These are phyloP conservation scores for Agrypnia vestita DNA, from an alignment of 1,140 invertebrate genomes.

Conservation along the genomic window DNA sequence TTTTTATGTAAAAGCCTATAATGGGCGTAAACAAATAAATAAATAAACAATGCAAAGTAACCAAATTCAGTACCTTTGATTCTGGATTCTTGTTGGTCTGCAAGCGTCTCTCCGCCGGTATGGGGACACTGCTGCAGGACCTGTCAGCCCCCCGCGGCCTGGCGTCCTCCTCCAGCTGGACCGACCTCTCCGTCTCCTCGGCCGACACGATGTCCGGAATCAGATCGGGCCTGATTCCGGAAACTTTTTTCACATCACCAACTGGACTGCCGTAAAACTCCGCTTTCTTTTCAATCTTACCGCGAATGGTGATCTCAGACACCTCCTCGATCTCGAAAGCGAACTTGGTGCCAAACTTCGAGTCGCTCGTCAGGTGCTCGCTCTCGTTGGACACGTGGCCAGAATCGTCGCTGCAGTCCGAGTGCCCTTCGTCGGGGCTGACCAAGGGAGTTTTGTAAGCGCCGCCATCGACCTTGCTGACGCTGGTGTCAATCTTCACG, in stretches of 20 bases:
- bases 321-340: neutral
- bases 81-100: slow-evolving; percentile 40
- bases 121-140: neutral
- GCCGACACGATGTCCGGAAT: slow-evolving; percentile 18
- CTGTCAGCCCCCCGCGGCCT: slow-evolving; percentile 14
- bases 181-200: neutral
- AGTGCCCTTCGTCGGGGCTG: slow-evolving; percentile 68
- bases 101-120: slow-evolving; percentile 37
- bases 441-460: slow-evolving; percentile 44
- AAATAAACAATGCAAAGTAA: too few relatives aligned
- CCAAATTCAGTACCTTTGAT: slow-evolving; percentile 43
- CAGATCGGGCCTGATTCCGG: slow-evolving; percentile 31
- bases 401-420: slow-evolving; percentile 81
- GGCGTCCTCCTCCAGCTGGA: neutral
- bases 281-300: neutral
- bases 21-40: too few relatives aligned
- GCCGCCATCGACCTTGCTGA: neutral
- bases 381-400: slow-evolving; percentile 84
- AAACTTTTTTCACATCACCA: neutral
- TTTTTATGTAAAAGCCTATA: too few relatives aligned
- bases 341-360: slow-evolving; percentile 62
- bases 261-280: neutral
- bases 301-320: neutral
- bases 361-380: slow-evolving; percentile 66
- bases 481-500: slow-evolving; percentile 57